phyloP scores from a whole-genome alignment of 2,113 vertebrate species.

The Oenanthe oenanthe region DNA sequence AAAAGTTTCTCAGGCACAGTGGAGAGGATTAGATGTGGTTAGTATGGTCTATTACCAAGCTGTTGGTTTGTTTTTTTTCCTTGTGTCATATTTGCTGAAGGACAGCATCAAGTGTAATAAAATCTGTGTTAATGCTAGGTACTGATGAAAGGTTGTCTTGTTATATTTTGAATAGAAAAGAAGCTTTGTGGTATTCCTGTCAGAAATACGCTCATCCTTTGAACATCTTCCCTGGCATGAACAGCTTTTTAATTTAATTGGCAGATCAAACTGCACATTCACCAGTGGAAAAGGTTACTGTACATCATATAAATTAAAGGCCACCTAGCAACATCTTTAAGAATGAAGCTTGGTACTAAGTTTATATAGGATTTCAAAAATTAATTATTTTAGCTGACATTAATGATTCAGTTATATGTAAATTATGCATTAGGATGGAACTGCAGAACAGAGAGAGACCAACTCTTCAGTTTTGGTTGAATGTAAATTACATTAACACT shows the following conservation, averaged over 20 bases:
- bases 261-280: constrained; percentile 20
- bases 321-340: background rate
- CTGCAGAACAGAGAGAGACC: background rate
- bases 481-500: background rate
- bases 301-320: constrained; percentile 39
- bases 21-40: background rate
- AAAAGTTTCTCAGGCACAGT: background rate
- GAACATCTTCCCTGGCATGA: background rate
- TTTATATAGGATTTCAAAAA: constrained; percentile 40
- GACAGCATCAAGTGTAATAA: background rate
- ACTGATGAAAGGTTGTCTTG: constrained; percentile 10
- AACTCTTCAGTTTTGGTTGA: constrained; percentile 17
- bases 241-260: constrained; percentile 47
- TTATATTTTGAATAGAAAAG: constrained; percentile 14
- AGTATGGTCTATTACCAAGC: background rate
- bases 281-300: constrained; percentile 38
- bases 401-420: constrained; percentile 29
- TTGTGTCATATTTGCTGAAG: background rate
- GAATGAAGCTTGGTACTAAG: background rate
- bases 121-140: background rate
- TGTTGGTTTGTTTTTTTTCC: background rate
- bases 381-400: constrained; percentile 43
- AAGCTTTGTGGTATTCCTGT: background rate
- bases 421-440: constrained; percentile 48
- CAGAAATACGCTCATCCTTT: background rate